Evolutionary conservation across 2,888 invertebrate species (phyloP), one percentile per base, ranked within the genome.

Genomic region (Yponomeuta evonymella): DNA sequence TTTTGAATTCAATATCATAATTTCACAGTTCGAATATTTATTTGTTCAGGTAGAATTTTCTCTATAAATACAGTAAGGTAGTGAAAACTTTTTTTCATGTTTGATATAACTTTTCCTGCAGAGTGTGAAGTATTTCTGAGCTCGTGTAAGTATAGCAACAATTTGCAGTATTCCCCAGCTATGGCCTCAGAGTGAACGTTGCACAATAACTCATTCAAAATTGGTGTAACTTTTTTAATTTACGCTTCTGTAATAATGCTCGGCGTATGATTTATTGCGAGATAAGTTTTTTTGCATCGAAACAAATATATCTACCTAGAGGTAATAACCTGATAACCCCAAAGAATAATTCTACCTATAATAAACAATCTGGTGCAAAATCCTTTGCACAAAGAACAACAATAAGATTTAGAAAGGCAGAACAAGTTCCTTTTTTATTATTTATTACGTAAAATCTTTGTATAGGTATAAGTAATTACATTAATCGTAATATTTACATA

Each of bases 211-310:
- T 91, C 90, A 89, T 85, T 85, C 84, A 83, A 87, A 88, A 89
- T 88, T 88, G 84, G 84, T 81, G 78, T 83, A 90, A 90, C 90
- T 91, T 91, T 91, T 90, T 90, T 90, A 90, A 90, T 90, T 89
- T 88, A 81, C 85, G 83, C 81, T 79, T 80, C 84, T 83, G 83
- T 83, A 88, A 86, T 86, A 87, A 87, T 87, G 87, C 82, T 85
- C 84, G 84, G 76, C 72, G 79, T 75, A 76, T 87, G 89, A 91
- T 89, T 90, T 89, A 90, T 89, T 80, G 23, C 78, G 76, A 80
- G 78, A 79, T 80, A 84, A 77, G 82, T 82, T 83, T 71, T 23
- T 36, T 67, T n/a, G n/a, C 43, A 33, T 43, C 23, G 43, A 67
- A 43, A 67, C 67, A 67, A 67, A 66, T 64, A 64, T 23, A n/a